Evolutionary conservation across 2,888 invertebrate species (phyloP), one percentile per base, ranked within the genome.

Genomic region (Sarcophaga rosellei): DNA sequence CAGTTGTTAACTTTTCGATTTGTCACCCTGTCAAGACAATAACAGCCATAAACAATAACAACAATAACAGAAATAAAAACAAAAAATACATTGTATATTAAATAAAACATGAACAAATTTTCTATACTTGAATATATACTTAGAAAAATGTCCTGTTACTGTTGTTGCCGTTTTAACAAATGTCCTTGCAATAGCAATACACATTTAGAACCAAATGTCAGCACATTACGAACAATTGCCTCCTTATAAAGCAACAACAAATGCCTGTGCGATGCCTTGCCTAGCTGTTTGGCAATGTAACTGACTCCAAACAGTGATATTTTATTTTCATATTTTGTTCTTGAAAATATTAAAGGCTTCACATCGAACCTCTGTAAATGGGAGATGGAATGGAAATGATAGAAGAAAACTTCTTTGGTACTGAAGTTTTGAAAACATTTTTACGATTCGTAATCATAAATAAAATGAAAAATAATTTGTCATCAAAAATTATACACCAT

Each of bases 1-100:
- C 78, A 78, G 78, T 78, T 78, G 78, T 70, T 78, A 78, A 78
- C 78, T 47, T 78, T 78, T 78, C 69, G 78, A 78, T 70, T 78
- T 78, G 78, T 78, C 70, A 78, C 25, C 53, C 62, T 78, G 69
- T 78, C 78, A 75, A 61, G 69, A 21, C 65, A 63, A 69, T 25
- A 70, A 25, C 69, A 77, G 35, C 61, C 45, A 66, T 35, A 35
- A 35, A 35, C 35, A 35, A 35, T 35, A 35, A 35, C 35, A 35
- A 35, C 35, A 35, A 35, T 10, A 35, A 35, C 2, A 35, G 0
- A 5, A 35, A 35, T 35, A 35, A 35, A 35, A 35, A 35, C 5
- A 35, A 35, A 35, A 35, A 35, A 35, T 35, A 35, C 35, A 35
- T 10, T 35, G 2, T 35, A 35, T 35, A 35, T 35, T 8, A 35